phyloP scores from a whole-genome alignment of 2,888 invertebrate species.

The Acanthopleura granulata region DNA sequence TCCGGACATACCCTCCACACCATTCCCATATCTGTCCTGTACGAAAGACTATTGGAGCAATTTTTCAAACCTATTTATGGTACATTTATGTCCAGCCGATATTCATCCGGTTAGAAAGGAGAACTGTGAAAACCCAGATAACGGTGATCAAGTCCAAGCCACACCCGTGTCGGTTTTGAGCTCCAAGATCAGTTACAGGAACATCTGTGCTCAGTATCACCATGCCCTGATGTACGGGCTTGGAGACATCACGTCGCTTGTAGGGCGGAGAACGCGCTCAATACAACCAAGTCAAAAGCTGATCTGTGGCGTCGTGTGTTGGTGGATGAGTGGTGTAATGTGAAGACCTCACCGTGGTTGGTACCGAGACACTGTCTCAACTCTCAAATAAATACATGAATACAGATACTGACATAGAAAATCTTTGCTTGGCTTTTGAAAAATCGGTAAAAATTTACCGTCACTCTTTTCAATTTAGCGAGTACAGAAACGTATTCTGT shows the following conservation, averaged over 20 bases:
- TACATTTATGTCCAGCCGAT: neutral
- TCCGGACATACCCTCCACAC: neutral
- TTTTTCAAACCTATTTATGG: neutral
- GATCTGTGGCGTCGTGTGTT: neutral
- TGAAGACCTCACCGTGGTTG: neutral
- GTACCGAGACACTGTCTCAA: neutral
- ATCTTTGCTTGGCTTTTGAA: neutral
- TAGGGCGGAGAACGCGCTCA: neutral
- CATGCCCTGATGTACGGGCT: neutral
- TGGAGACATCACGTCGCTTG: constrained; percentile 5
- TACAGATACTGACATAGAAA: constrained; percentile 19
- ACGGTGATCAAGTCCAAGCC: neutral
- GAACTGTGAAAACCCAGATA: neutral
- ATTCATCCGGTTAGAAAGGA: neutral
- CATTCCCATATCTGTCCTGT: neutral
- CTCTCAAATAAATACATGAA: constrained; percentile 3
- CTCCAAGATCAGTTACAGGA: constrained; percentile 17
- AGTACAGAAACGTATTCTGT: constrained; percentile 35
- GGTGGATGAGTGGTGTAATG: neutral
- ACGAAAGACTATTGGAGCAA: neutral
- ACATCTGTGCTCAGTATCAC: constrained; percentile 22
- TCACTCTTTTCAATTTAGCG: neutral
- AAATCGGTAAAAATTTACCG: neutral
- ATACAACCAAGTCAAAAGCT: neutral
- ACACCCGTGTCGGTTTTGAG: neutral